Evolutionary conservation across 2,888 invertebrate genomes (phyloP), one percentile per base, ranked within the genome.

Genomic region (Drosophila setosimentum): DNA sequence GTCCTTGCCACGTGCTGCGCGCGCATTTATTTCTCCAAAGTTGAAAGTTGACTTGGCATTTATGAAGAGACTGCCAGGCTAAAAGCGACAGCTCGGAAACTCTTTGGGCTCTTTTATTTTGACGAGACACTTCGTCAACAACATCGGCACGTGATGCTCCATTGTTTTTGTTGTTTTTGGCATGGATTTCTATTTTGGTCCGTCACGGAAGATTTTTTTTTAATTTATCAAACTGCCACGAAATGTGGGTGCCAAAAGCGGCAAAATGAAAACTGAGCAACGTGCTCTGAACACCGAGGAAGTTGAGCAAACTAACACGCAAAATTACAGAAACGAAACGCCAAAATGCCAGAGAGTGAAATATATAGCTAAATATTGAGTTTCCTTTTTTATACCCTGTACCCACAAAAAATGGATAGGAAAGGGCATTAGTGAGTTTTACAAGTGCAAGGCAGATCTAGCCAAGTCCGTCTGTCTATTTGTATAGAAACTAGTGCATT

Each of bases 1-100:
- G 81, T 85, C 68, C 77, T 77, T 84, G 87, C 78, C 93, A 93
- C 93, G 92, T 93, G 92, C 93, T 93, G 92, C 93, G 93, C 92
- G 91, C 92, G 93, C 92, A 93, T 79, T 87, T 83, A 89, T 79
- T 90, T 88, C 88, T 75, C 75, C 71, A 48, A 40, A 50, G 42
- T 45, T 48, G 50, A 63, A 54, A 54, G 51, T 71, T 53, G 33
- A 61, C 75, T 78, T 79, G 79, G 76, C 72, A 79, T 72, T 67
- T 50, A 40, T 29, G 51, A 45, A 77, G 77, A 77, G 77, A 29
- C 69, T 24, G 30, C 24, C 73, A 27, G 29, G 49, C 45, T 48
- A 40, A 50, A 48, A 27, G 27, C 32, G 45, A 40, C 42, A 27
- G 37, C 42, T 61, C 29, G 29, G 27, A 29, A 45, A 51, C 60